Evolutionary conservation across 2,888 invertebrate species (phyloP), one percentile per base, ranked within the genome.

Genomic region (Orthosia gothica): DNA sequence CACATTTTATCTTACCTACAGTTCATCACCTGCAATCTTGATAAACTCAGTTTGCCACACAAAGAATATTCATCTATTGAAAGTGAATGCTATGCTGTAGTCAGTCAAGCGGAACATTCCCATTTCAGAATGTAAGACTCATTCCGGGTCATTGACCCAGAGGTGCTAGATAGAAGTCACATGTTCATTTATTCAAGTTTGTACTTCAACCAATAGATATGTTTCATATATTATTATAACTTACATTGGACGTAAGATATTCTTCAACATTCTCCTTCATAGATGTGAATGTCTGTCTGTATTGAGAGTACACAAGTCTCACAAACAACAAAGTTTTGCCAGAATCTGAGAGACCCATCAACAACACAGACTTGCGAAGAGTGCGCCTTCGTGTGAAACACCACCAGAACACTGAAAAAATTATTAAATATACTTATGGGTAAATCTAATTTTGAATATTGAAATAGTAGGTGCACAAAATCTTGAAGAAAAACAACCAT

Each of bases 311-410:
- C 20, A 98, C 95, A 61, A 99, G 94, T 90, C 98, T 97, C 71
- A 98, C 97, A 94, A 98, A 99, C 70, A 99, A 94, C 54, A 98
- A 95, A 4, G 99, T 99, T 96, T 99, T 99, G 23, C 99, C 99
- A 49, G 98, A 97, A 91, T 99, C 99, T 87, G 98, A 98, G 4
- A 99, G 97, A 3, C 99, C 99, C 69, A 98, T 97, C 16, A 99
- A 90, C 71, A 99, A 94, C 65, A 99, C 97, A 84, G 97, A 97
- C 55, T 97, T 97, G 47, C 98, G 97, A 12, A 97, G 91, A 66
- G 96, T 96, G 78, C 96, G 97, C 74, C 97, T 96, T 73, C 97
- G 95, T 76, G 97, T 97, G 95, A 97, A 97, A 84, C 97, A 92
- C 92, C 97, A 95, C 94, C 97, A 97, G 78, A 98, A 92, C 57